These are phyloP conservation scores for Carcina quercana DNA, from an alignment of 2,888 invertebrate species.

Conservation along the genomic window DNA sequence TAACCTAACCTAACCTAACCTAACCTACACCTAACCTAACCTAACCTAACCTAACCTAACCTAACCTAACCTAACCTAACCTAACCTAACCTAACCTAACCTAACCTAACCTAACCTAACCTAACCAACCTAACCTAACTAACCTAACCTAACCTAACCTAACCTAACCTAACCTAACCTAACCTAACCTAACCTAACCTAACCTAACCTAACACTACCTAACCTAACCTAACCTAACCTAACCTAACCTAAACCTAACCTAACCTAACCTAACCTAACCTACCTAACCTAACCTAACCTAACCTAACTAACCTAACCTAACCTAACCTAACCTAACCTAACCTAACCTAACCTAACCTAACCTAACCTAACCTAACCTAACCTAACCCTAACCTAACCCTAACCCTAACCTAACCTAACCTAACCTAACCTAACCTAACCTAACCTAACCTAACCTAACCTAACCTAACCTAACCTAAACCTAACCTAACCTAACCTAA, in stretches of 20 bases:
- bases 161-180: slow-evolving; percentile 5
- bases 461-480: slow-evolving; percentile 9
- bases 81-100: slow-evolving; percentile 19
- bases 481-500: slow-evolving; percentile 14
- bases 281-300: slow-evolving; percentile 1
- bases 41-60: slow-evolving; percentile 16
- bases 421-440: slow-evolving; percentile 4
- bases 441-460: slow-evolving; percentile 7
- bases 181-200: slow-evolving; percentile 8
- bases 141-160: slow-evolving; percentile 4
- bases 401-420: slow-evolving; percentile 10
- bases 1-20: slow-evolving; percentile 13
- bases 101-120: slow-evolving; percentile 15
- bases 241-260: slow-evolving; percentile 4
- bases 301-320: not conserved
- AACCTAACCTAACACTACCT: slow-evolving; percentile 7
- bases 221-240: slow-evolving; percentile 6
- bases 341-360: slow-evolving; percentile 2
- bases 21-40: slow-evolving; percentile 15
- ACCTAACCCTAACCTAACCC: slow-evolving; percentile 12
- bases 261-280: not conserved
- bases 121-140: slow-evolving; percentile 2
- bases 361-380: slow-evolving; percentile 8
- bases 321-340: not conserved
- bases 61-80: slow-evolving; percentile 20